Evolutionary conservation across 2,888 invertebrate species (phyloP), one percentile per base, ranked within the genome.

Genomic region (Pecten maximus): DNA sequence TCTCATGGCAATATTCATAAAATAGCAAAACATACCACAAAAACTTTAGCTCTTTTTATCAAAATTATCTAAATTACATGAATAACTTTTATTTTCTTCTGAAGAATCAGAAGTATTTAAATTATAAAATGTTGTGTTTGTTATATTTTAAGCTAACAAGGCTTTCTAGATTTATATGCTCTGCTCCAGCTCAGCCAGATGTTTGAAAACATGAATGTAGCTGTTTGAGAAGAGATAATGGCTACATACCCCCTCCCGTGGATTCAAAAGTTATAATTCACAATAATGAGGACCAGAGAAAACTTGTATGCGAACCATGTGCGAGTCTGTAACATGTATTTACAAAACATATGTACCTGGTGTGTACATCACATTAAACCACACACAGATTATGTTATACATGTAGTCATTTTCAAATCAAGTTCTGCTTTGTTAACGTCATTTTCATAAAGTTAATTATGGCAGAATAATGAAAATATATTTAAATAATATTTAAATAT

Each of bases 251-350:
- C 35, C 74, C 74, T 35, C 74, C 74, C 35, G 2, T 8, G 74
- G 35, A 35, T 74, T 74, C 74, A 74, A 74, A 74, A 74, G 74
- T 74, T 74, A 74, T 35, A 74, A 74, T 74, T 74, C 35, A 74
- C 74, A 74, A 74, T 74, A 74, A 74, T 74, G 35, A 74, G 74
- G 35, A 35, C 74, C 74, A 74, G 35, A 35, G 35, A 6, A 35
- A 28, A 35, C 28, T 6, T 28, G 74, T 74, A 28, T 74, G 35
- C 1, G 16, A 74, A 74, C 74, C 74, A 74, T 74, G 28, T 74
- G 74, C 1, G 74, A 28, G 74, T 35, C 35, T 74, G 35, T 2
- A 60, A 60, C 60, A 60, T 74, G 74, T 74, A 74, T 74, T 74
- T 74, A 74, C 74, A 74, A 74, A 74, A 74, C 74, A 74, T 16